phyloP scores from a whole-genome alignment of 2,888 invertebrate genomes.

The Epinotia demarniana region DNA sequence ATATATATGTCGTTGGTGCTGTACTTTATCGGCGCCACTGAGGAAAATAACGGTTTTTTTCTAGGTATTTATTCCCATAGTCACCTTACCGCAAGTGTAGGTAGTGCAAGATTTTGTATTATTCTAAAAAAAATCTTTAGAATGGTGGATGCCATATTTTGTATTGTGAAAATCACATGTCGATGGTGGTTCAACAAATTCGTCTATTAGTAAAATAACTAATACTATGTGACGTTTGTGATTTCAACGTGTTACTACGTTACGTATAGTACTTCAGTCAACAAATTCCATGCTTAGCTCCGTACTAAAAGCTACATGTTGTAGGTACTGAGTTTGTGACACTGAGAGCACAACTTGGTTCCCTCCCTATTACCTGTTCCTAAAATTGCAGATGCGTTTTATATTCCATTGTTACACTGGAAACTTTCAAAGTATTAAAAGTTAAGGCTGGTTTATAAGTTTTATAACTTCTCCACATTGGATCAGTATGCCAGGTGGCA shows the following conservation, averaged over 20 bases:
- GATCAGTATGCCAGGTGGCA: constrained; percentile 69
- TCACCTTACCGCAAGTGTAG: too few species aligned
- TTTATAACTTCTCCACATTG: constrained; percentile 23
- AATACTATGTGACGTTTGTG: too few species aligned
- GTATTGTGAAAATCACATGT: too few species aligned
- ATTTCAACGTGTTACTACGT: too few species aligned
- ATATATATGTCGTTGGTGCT: constrained; percentile 6
- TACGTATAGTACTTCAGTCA: too few species aligned
- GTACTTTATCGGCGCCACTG: background rate
- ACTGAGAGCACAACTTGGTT: constrained; percentile 15
- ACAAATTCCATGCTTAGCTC: background rate
- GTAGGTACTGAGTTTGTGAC: background rate
- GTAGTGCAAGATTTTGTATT: too few species aligned
- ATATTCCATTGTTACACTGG: background rate
- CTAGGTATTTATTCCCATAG: too few species aligned
- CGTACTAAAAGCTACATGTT: background rate
- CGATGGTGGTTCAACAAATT: too few species aligned
- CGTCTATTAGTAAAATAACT: too few species aligned
- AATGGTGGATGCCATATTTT: too few species aligned
- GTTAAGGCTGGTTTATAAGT: constrained; percentile 15
- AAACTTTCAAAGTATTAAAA: background rate
- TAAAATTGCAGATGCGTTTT: constrained; percentile 14
- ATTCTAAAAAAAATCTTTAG: too few species aligned
- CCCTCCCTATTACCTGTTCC: background rate
- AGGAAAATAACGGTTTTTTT: constrained; percentile 12